phyloP scores from a whole-genome alignment of 2,113 vertebrate species.

The Pelodiscus sinensis region DNA sequence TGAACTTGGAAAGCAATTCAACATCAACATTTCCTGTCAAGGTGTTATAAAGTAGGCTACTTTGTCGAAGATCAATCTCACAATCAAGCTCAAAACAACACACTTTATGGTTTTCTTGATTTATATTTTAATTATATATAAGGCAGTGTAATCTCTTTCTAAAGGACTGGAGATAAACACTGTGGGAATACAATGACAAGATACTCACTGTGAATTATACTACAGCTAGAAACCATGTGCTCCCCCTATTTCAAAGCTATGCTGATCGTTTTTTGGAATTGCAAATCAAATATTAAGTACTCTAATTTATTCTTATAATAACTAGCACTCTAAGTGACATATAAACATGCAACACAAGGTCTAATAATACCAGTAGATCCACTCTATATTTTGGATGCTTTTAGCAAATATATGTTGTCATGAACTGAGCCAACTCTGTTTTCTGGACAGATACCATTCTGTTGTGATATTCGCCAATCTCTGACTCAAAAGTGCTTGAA shows the following conservation, averaged over 20 bases:
- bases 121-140: constrained; percentile 42
- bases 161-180: constrained; percentile 3
- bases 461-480: accelerated
- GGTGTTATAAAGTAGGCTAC: constrained; percentile 15
- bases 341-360: not conserved
- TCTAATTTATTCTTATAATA: not conserved
- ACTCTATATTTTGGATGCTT: not conserved
- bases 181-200: not conserved
- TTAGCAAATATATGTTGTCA: not conserved
- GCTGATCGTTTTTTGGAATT: not conserved
- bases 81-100: constrained; percentile 32
- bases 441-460: not conserved
- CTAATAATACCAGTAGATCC: not conserved
- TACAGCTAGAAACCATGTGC: not conserved
- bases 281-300: not conserved
- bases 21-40: constrained; percentile 31
- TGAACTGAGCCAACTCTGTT: not conserved
- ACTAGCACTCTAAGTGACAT: not conserved
- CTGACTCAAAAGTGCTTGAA: not conserved
- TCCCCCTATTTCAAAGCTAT: not conserved
- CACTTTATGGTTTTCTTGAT: constrained; percentile 17
- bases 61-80: constrained; percentile 19
- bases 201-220: constrained; percentile 13
- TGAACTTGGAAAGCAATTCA: constrained; percentile 31
- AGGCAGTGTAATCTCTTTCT: constrained; percentile 1